A percentile compares a stretch with the other conserved stretches of the same genome.
These are phyloP conservation scores for Chroicocephalus ridibundus DNA, from an alignment of 2,113 vertebrate species.

Conservation along the genomic window DNA sequence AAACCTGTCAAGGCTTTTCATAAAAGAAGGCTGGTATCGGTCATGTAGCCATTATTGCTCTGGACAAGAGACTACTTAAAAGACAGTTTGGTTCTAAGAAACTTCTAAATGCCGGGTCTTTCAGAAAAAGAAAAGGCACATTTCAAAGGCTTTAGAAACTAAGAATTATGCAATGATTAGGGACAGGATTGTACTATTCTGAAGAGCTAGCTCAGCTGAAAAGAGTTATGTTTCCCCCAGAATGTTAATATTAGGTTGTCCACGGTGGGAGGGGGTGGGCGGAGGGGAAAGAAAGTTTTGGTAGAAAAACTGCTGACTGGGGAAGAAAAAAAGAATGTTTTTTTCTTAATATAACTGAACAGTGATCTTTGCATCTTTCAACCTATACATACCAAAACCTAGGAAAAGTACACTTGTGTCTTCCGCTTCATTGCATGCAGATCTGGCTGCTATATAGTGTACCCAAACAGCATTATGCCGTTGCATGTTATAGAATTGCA, in stretches of 20 bases:
- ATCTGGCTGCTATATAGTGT: rapidly evolving
- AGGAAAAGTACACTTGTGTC: not conserved
- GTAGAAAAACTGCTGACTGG: not conserved
- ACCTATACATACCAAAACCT: not conserved
- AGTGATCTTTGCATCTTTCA: not conserved
- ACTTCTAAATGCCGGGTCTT: not conserved
- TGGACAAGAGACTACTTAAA: not conserved
- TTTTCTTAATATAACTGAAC: not conserved
- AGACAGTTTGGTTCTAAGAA: not conserved
- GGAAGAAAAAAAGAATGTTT: not conserved
- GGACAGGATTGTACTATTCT: not conserved
- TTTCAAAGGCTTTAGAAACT: not conserved
- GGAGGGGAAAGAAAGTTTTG: not conserved
- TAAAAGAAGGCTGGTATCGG: not conserved
- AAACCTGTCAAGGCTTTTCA: not conserved
- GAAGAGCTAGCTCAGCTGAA: not conserved
- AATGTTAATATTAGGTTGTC: not conserved
- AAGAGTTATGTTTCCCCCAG: not conserved
- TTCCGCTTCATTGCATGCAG: not conserved
- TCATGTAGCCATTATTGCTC: not conserved
- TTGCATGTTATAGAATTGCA: not conserved
- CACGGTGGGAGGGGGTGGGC: rapidly evolving
- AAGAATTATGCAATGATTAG: not conserved
- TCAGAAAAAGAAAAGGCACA: not conserved
- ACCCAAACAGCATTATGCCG: not conserved